Percentiles rank a stretch among this genome's conserved stretches.
phyloP scores from a whole-genome alignment of 2,888 invertebrate genomes.

The Andrena chrysosceles region DNA sequence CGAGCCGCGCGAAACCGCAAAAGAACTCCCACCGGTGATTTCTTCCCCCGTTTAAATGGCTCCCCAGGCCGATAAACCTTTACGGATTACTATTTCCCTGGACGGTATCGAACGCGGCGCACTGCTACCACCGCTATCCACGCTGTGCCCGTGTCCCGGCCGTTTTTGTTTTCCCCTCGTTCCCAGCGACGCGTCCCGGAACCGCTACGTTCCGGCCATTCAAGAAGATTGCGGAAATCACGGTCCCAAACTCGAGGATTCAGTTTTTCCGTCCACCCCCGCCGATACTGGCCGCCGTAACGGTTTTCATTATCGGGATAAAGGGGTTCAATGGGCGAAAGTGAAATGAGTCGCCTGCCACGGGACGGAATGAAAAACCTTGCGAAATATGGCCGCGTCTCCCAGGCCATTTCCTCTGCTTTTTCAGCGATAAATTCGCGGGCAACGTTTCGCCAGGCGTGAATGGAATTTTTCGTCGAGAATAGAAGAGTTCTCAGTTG shows the following conservation, averaged over 20 bases:
- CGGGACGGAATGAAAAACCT: conserved; percentile 1
- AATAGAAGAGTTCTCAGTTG: no score
- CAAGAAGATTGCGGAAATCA: conserved; percentile 10
- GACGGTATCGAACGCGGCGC: conserved; percentile 12
- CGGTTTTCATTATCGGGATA: neutral
- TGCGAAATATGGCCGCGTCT: conserved; percentile 1
- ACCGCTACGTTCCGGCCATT: conserved; percentile 7
- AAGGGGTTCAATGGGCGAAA: conserved; percentile 1
- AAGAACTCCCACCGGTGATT: conserved; percentile 34
- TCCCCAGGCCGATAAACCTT: conserved; percentile 76
- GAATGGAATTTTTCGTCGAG: no score
- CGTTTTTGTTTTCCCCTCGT: conserved; percentile 4
- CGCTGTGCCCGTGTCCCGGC: neutral
- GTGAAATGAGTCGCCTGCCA: neutral
- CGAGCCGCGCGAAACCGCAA: conserved; percentile 25
- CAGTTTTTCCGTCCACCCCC: neutral
- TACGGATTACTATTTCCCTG: conserved; percentile 73
- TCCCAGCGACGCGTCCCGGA: neutral
- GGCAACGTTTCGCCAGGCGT: no score
- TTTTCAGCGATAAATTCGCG: neutral
- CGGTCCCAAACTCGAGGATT: conserved; percentile 3
- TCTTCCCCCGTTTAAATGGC: conserved; percentile 63
- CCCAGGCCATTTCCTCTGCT: neutral
- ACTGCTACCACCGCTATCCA: neutral
- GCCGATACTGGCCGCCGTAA: neutral